Evolutionary conservation across 1,140 invertebrate genomes (phyloP), one percentile per base, ranked within the genome.

Genomic region (Zaprionus nigranus): DNA sequence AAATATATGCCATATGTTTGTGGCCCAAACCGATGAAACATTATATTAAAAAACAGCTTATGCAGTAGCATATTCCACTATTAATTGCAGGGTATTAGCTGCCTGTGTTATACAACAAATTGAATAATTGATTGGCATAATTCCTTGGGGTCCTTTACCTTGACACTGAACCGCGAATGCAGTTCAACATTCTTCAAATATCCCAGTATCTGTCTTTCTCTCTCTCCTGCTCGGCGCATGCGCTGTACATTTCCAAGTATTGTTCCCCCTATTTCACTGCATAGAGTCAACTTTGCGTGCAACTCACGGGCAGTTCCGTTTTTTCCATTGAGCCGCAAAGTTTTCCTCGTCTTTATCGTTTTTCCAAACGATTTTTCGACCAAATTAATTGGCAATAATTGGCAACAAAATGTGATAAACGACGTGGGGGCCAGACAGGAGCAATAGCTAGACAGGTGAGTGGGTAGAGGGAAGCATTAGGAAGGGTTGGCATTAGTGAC

Each of bases 91-190:
- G 15, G 24, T 56, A 57, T 56, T 56, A 26, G 30, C 22, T 30
- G 34, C 11, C 26, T 15, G 26, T 22, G 30, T 65, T 51, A 11
- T 20, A 49, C 17, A 49, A 20, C 43, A 64, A 4, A 30, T 54
- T 36, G 13, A 38, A 28, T 64, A 65, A 56, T 66, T 17, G 26
- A 26, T 5, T 66, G 34, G 30, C 26, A 22, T 58, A 34, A 58
- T 46, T 20, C 46, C 46, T 51, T 51, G 46, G 11, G 54, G 72
- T 78, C 69, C 61, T 66, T 82, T 88, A 78, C 80, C 83, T 88
- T 88, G 83, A 83, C 77, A 88, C 69, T 88, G 79, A 87, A 83
- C 63, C 51, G 67, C 75, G 71, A 77, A 46, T 46, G 64, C 74
- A 76, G 17, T 58, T 15, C n/a, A 34, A 11, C 30, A 34, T 34